Evolutionary conservation across 2,888 invertebrate genomes (phyloP).

Genomic region (Trichopoda pennipes): DNA sequence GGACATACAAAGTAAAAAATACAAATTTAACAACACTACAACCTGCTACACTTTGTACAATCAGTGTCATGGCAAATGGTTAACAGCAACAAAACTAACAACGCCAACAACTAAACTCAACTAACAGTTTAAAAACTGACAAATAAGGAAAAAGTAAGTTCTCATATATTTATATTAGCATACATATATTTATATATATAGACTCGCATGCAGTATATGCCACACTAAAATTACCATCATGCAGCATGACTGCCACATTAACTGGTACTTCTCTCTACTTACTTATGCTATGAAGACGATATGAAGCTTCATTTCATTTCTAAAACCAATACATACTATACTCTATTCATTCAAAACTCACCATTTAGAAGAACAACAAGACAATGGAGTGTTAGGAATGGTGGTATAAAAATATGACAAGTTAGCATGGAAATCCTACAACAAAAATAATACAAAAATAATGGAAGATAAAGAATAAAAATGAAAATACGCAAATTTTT

Average conservation of each 20-base stretch:
- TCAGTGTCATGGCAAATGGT: conserved; percentile 68
- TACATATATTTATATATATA: not conserved
- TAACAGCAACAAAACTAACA: conserved; percentile 59
- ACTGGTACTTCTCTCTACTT: conserved; percentile 21
- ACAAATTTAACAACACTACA: conserved; percentile 53
- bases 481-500: not conserved
- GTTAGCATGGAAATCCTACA: conserved; percentile 61
- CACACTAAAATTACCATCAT: conserved; percentile 21
- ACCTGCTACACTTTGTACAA: conserved; percentile 68
- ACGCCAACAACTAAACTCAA: conserved; percentile 63
- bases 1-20: not conserved
- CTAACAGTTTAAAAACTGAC: conserved; percentile 78
- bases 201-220: conserved; percentile 28
- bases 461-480: conserved; percentile 1
- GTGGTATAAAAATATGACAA: conserved; percentile 67
- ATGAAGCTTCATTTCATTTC: conserved; percentile 4
- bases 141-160: conserved; percentile 71
- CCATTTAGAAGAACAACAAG: conserved; percentile 17
- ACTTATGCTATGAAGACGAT: not conserved
- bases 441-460: conserved; percentile 36
- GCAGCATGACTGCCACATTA: conserved; percentile 38
- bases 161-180: conserved; percentile 1
- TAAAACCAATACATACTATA: conserved; percentile 25
- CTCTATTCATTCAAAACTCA: conserved; percentile 49
- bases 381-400: conserved; percentile 65